Base-by-base conservation (phyloP, 2,113 vertebrate species). In the Lophura nycthemera region DNA sequence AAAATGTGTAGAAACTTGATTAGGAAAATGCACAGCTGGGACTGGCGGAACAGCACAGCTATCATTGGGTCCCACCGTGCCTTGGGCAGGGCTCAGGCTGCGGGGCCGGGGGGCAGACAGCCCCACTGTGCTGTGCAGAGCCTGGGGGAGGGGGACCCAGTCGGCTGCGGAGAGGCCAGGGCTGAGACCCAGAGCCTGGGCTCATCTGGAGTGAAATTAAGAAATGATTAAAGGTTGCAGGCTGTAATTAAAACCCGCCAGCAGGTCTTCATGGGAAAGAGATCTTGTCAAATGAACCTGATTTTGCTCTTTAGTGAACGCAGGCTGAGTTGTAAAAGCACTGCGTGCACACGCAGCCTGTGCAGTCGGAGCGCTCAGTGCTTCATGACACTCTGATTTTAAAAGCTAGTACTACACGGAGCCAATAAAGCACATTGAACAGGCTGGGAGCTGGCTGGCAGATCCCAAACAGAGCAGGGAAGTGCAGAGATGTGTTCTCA, bases 161-260 rank as follows among this genome's bases (percentile, higher is more conserved):
- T 86, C 84, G 82, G 52, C 57, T 48, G 36, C 65, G 3, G 8
- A 74, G 38, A 0, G 48, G 86, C 61, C 90, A 90, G 92, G 92
- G 18, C 9, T 0, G n/a, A 61, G 80, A 71, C 57, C 70, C 83
- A 82, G 77, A 61, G 92, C 47, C 65, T 83, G 66, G 57, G 61
- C 90, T 93, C 88, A 86, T 83, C 79, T 88, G 73, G 73, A 88
- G 94, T 84, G 64, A 64, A 89, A 86, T 86, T 78, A 90, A 84
- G 90, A 69, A 47, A 90, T 92, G 93, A 94, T 96, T 86, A 94
- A 86, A 94, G 96, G 86, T 47, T n/a, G 57, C 67, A 88, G 88
- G 86, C 86, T 73, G 60, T 95, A 92, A 94, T 94, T 95, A 92
- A 90, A 94, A 92, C 81, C 93, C 69, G 90, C 18, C 0, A 0